Percentiles rank a stretch among this genome's conserved stretches.
Conservation (phyloP, 2,888 invertebrate genomes). For the Apomyelois bistriatella region DNA sequence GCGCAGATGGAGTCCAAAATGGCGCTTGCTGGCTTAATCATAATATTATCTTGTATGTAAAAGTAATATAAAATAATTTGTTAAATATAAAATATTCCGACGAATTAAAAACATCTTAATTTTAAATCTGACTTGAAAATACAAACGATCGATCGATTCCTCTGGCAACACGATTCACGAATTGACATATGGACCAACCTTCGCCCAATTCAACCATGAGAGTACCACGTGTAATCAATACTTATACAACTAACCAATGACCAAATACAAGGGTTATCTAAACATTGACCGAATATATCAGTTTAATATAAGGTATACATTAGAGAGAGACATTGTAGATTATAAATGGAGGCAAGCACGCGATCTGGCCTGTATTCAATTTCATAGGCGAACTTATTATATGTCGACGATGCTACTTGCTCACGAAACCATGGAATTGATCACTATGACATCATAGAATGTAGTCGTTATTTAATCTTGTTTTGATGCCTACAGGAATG, state of each 20-base stretch:
- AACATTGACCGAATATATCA: conserved; percentile 44
- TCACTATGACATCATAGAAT: conserved; percentile 30
- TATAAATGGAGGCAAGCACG: conserved; percentile 57
- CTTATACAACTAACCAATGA: background rate
- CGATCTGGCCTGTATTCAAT: conserved; percentile 64
- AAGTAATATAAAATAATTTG: no score
- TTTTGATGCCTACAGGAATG: background rate
- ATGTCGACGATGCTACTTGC: conserved; percentile 49
- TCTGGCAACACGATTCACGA: no score
- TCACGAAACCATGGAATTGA: conserved; percentile 57
- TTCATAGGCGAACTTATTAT: conserved; percentile 70
- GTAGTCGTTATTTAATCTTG: background rate
- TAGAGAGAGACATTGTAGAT: conserved; percentile 63
- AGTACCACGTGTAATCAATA: background rate
- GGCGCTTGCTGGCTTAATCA: no score
- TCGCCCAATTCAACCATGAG: background rate
- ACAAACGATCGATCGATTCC: no score
- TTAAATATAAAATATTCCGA: no score
- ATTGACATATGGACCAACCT: background rate
- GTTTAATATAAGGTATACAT: conserved; percentile 53
- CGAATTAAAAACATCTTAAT: no score
- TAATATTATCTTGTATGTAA: no score
- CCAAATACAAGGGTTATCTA: conserved; percentile 48
- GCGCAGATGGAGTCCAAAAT: no score
- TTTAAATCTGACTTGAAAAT: no score